Base-by-base conservation (phyloP, 2,113 vertebrate genomes). In the Zosterops hypoxanthus region DNA sequence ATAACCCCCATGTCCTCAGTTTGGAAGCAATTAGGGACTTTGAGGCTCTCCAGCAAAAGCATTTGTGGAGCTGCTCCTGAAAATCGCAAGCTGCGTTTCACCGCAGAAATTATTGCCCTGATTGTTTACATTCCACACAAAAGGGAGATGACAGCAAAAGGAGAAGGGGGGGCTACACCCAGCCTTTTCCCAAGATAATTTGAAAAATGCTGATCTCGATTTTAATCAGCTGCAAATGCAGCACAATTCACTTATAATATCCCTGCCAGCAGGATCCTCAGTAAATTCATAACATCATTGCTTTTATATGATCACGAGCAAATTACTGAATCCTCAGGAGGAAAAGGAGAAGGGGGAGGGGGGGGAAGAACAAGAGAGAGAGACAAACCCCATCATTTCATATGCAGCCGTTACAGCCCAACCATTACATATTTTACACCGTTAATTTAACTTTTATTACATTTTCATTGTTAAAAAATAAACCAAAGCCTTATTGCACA, bases 141-240 rank as follows among this genome's bases (percentile, higher is more conserved):
- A 96, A 88, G 88, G 94, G 95, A 95, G 77, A 53, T 96, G 97
- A 95, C 78, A 95, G 94, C 72, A 87, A 87, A 73, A 47, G 53
- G 44, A 19, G 20, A 21, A 76, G 92, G 83, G 87, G 90, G 20
- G 7, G 33, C 47, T 70, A 84, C 95, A 86, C 79, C 59, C 85
- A 49, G 90, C 96, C 94, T 95, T 94, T 75, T 81, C 94, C 95
- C 90, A 68, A 82, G 93, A 95, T 96, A 96, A 96, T 97, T 95
- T 96, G 96, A 97, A 97, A 97, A 97, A 91, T 66, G 96, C 96
- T 96, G 95, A 96, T 95, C 92, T 97, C 75, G 79, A 95, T 94
- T 94, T 96, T 96, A 96, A 95, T 96, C 92, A 91, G 88, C 83
- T 96, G 96, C 96, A 97, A 96, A 94, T 93, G 96, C 92, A 97